A percentile compares a stretch with the other conserved stretches of the same genome.
These are phyloP conservation scores for Falcunculus frontatus DNA, from an alignment of 2,113 vertebrate species.

Conservation along the genomic window DNA sequence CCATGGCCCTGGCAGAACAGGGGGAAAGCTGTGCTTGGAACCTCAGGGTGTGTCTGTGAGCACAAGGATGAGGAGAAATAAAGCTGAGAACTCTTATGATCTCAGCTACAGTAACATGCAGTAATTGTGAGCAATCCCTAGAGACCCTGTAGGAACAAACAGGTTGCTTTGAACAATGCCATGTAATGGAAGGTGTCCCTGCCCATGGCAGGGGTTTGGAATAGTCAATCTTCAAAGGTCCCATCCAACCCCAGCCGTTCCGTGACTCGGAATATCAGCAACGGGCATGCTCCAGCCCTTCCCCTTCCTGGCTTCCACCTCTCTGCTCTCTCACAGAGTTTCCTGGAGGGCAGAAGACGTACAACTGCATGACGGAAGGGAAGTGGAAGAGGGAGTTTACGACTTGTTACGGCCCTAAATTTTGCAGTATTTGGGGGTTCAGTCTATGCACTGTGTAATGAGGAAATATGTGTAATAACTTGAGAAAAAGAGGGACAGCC, in stretches of 20 bases:
- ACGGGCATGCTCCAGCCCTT: background rate
- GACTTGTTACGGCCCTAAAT: fast-evolving
- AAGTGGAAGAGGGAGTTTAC: background rate
- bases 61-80: background rate
- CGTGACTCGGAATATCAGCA: background rate
- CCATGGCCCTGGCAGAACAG: background rate
- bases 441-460: background rate
- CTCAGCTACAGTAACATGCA: background rate
- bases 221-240: background rate
- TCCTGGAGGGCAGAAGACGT: background rate
- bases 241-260: background rate
- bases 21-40: background rate
- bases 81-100: background rate
- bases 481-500: background rate
- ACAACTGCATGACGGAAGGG: fast-evolving
- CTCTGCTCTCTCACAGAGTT: background rate
- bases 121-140: background rate
- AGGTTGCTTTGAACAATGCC: background rate
- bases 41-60: background rate
- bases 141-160: background rate
- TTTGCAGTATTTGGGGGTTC: background rate
- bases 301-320: background rate
- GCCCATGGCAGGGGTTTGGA: background rate
- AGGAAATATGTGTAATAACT: background rate
- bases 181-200: background rate